Evolutionary conservation across 2,113 vertebrate species (phyloP).

Genomic region (Anarhynchus alexandrinus): DNA sequence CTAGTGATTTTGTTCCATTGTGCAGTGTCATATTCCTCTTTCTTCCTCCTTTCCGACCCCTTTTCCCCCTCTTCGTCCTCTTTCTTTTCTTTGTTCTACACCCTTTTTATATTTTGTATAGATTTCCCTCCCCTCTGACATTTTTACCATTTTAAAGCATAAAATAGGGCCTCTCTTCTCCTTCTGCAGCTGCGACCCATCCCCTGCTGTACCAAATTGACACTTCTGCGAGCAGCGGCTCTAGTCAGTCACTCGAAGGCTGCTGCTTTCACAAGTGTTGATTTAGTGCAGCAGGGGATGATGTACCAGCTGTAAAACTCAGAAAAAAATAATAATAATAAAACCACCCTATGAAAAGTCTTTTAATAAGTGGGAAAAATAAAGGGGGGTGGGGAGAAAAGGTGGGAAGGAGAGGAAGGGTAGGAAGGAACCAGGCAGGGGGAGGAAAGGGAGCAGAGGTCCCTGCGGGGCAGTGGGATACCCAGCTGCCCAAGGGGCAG

Average conservation of each 20-base stretch:
- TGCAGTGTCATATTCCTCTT: not conserved
- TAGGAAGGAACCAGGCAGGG: not conserved
- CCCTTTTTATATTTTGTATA: not conserved
- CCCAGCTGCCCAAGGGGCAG: not conserved
- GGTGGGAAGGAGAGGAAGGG: not conserved
- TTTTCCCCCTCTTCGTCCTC: not conserved
- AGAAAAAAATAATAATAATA: constrained; percentile 40
- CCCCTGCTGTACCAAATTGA: constrained; percentile 76
- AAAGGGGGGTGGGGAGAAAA: not conserved
- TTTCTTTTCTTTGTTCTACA: not conserved
- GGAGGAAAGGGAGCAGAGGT: not conserved
- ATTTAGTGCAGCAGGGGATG: constrained; percentile 75
- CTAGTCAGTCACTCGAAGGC: constrained; percentile 64
- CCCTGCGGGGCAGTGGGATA: not conserved
- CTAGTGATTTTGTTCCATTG: not conserved
- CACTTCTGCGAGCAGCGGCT: constrained; percentile 67
- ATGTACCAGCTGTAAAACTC: constrained; percentile 68
- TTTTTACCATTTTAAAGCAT: constrained; percentile 63
- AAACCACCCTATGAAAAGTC: not conserved
- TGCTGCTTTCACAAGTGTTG: constrained; percentile 74
- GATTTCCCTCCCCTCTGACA: constrained; percentile 37
- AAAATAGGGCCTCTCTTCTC: constrained; percentile 63
- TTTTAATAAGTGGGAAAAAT: not conserved
- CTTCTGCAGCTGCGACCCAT: constrained; percentile 65
- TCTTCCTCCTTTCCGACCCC: not conserved